Evolutionary conservation across 1,140 invertebrate species (phyloP), one percentile per base, ranked within the genome.

Genomic region (Drosophila littoralis): DNA sequence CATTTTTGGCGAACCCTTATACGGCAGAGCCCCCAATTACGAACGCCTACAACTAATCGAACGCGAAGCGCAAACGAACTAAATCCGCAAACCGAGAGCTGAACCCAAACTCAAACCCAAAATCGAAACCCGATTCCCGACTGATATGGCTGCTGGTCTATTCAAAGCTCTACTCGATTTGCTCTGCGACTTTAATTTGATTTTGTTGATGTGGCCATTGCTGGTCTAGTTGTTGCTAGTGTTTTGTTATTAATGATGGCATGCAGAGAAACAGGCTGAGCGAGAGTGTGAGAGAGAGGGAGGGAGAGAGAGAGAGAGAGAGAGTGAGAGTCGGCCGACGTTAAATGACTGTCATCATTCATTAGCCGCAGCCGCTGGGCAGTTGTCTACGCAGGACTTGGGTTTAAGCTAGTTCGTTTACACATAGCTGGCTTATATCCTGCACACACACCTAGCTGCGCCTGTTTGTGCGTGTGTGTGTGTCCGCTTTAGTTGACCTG

Each of bases 321-420:
- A 48, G 58, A 9, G n/a, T 35, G 17, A n/a, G 43, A 22, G 22
- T 22, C 22, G 22, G 54, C 48, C 51, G 54, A 77, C 72, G 68
- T 88, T 86, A 86, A 86, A 88, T 84, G 80, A 59, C 84, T 89
- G 80, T 89, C 83, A 88, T 88, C 83, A 88, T 89, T 88, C 84
- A 88, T 88, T 88, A 88, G 84, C 80, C 81, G 42, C 84, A 88
- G 73, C 77, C 77, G 66, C 76, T 78, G 76, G 74, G 59, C 80
- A 75, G 57, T 83, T 86, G 83, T 89, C 80, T 74, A 64, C 54
- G 54, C 52, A 67, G 70, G 60, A 69, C 61, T 88, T 40, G 63
- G 70, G 59, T 79, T 75, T 73, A 55, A 76, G 73, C 66, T 48
- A 64, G 7, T 55, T 65, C 72, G 78, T 76, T 74, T 82, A 69